Evolutionary conservation across 2,888 invertebrate species (phyloP).

Genomic region (Papilio gigon): DNA sequence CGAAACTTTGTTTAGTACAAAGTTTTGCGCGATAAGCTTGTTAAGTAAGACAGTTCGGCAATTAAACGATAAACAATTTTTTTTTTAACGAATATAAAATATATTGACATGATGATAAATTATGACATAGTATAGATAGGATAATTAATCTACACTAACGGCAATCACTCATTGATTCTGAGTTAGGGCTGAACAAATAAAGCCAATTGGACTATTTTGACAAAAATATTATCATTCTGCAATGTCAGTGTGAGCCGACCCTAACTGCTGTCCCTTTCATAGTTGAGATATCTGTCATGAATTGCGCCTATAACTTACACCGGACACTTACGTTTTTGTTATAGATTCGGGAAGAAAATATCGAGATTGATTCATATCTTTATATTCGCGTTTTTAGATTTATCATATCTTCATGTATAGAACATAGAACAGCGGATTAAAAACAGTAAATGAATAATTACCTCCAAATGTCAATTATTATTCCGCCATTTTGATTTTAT

Average conservation of each 20-base stretch:
- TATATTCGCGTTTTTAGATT: conserved; percentile 12
- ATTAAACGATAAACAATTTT: conserved; percentile 6
- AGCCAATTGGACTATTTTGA: too few relatives aligned
- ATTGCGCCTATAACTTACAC: conserved; percentile 58
- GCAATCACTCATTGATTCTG: too few relatives aligned
- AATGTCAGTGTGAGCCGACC: conserved; percentile 31
- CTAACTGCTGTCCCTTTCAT: conserved; percentile 42
- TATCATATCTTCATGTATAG: not conserved
- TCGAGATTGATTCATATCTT: conserved; percentile 41
- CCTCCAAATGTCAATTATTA: too few relatives aligned
- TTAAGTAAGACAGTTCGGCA: conserved; percentile 22
- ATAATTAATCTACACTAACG: too few relatives aligned
- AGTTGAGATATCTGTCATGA: conserved; percentile 57
- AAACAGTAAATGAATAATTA: too few relatives aligned
- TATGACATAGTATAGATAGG: too few relatives aligned
- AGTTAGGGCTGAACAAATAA: too few relatives aligned
- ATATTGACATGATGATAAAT: too few relatives aligned
- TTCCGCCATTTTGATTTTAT: too few relatives aligned
- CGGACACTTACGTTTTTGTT: conserved; percentile 50
- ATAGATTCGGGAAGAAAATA: conserved; percentile 41
- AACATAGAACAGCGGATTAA: not conserved
- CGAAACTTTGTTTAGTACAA: conserved; percentile 25
- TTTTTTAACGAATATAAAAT: too few relatives aligned
- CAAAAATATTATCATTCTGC: too few relatives aligned
- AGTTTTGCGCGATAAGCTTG: conserved; percentile 36